A percentile compares a stretch with the other conserved stretches of the same genome.
Conservation (phyloP, 1,140 invertebrate species). For the Cotesia chilonis region DNA sequence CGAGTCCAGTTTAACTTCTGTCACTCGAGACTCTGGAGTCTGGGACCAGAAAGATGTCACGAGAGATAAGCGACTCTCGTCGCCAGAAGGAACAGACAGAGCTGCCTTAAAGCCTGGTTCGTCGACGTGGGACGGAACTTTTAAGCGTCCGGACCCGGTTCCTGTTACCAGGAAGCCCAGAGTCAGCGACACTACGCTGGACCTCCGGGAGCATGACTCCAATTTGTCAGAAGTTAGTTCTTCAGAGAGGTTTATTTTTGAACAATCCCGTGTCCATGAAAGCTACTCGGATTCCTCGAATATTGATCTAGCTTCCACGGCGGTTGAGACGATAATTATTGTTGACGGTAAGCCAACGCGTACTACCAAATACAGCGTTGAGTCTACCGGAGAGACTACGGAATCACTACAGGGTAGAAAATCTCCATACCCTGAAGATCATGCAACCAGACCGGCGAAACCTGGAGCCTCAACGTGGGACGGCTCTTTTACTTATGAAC, state of each 20-base stretch:
- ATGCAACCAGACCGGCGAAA: conserved; percentile 26
- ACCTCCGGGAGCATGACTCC: conserved; percentile 40
- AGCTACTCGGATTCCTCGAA: conserved; percentile 48
- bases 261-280: conserved; percentile 45
- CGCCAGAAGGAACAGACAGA: conserved; percentile 17
- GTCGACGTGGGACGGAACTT: conserved; percentile 38
- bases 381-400: background rate
- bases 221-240: conserved; percentile 44
- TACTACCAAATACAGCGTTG: conserved; percentile 18
- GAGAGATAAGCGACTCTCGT: conserved; percentile 30
- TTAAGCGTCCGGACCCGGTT: background rate
- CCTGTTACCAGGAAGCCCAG: conserved; percentile 33
- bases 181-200: conserved; percentile 40
- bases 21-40: conserved; percentile 23
- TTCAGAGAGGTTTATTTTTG: conserved; percentile 40
- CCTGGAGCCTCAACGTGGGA: conserved; percentile 43
- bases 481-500: conserved; percentile 36
- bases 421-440: background rate
- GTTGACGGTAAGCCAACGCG: conserved; percentile 50
- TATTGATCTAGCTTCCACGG: conserved; percentile 46
- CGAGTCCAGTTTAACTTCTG: conserved; percentile 37
- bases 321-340: conserved; percentile 52
- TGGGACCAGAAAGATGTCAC: conserved; percentile 10
- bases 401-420: background rate
- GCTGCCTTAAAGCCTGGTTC: conserved; percentile 31